These are phyloP conservation scores for Atractosteus spatula DNA, from an alignment of 2,113 vertebrate genomes.

Conservation along the genomic window DNA sequence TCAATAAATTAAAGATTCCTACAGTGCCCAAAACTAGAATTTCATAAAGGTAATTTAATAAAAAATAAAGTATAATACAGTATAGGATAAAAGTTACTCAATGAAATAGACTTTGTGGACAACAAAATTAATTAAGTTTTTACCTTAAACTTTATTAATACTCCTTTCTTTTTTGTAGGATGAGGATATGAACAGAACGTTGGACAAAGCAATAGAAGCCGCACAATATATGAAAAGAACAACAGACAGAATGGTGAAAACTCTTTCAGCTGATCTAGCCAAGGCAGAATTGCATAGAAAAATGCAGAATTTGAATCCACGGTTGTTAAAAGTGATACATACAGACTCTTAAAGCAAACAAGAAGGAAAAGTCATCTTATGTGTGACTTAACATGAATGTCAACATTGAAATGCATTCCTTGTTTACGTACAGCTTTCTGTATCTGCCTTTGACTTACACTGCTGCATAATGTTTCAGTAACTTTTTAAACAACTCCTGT, in stretches of 20 bases:
- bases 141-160: background rate
- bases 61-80: too few species aligned
- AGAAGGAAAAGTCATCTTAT: background rate
- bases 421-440: background rate
- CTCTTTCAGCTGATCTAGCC: conserved; percentile 75
- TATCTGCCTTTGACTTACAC: too few species aligned
- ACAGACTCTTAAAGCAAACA: background rate
- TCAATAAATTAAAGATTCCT: too few species aligned
- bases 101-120: too few species aligned
- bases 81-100: too few species aligned
- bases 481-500: background rate
- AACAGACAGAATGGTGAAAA: conserved; percentile 79
- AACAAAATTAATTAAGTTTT: too few species aligned
- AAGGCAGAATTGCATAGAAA: conserved; percentile 58
- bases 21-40: too few species aligned
- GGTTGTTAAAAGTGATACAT: background rate
- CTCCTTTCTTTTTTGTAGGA: conserved; percentile 34
- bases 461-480: too few species aligned
- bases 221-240: conserved; percentile 79
- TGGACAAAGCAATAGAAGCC: conserved; percentile 81
- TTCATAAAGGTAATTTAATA: too few species aligned
- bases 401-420: background rate
- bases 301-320: conserved; percentile 26
- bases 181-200: conserved; percentile 68
- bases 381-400: background rate